Conservation (phyloP, 2,797 vertebrate species). For the Mastacembelus armatus region DNA sequence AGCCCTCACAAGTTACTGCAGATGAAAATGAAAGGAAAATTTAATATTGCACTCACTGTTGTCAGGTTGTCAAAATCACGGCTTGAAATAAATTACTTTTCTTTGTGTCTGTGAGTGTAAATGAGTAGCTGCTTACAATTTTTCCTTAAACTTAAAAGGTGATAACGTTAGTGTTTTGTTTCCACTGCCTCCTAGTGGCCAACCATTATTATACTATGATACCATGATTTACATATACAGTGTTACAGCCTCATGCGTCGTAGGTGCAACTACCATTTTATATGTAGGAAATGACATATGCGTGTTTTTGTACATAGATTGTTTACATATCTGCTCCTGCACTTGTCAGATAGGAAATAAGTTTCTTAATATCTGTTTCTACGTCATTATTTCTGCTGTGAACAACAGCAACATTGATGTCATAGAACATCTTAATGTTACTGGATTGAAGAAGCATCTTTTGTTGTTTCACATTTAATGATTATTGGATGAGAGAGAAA, state of each 20-base stretch:
- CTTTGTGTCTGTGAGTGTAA: neutral
- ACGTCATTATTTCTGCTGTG: neutral
- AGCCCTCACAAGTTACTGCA: too few relatives aligned
- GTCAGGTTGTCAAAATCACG: too few relatives aligned
- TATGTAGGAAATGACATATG: neutral
- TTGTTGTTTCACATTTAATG: slow-evolving; percentile 65
- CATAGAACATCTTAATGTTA: slow-evolving; percentile 29
- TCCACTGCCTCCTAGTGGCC: too few relatives aligned
- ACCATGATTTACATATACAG: too few relatives aligned
- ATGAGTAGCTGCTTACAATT: too few relatives aligned
- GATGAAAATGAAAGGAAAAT: too few relatives aligned
- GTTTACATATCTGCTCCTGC: neutral
- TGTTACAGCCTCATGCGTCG: too few relatives aligned
- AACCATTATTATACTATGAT: too few relatives aligned
- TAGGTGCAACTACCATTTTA: too few relatives aligned
- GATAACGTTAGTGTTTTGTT: too few relatives aligned
- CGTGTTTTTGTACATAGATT: neutral
- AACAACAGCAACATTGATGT: slow-evolving; percentile 8
- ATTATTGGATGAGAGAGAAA: slow-evolving; percentile 54
- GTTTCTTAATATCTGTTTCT: neutral
- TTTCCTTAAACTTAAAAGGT: too few relatives aligned
- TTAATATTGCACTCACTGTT: too few relatives aligned
- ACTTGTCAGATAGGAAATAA: neutral
- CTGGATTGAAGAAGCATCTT: slow-evolving; percentile 25
- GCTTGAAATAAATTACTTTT: neutral